Evolutionary conservation across 2,888 invertebrate species (phyloP), one percentile per base, ranked within the genome.

Genomic region (Antheraea yamamai): DNA sequence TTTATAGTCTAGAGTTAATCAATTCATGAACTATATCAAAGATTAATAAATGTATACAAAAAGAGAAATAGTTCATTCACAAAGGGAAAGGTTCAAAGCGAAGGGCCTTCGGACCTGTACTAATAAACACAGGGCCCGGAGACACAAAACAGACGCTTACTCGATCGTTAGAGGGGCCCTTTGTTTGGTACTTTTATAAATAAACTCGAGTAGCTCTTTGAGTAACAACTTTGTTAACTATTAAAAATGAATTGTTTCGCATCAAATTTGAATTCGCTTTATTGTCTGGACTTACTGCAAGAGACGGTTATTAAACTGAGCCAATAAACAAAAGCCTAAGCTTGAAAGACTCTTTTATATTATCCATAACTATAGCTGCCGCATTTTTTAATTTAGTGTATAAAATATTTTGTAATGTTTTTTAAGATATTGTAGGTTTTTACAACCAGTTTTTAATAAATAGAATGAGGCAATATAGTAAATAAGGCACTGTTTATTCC

Each of bases 91-190:
- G 81, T 82, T 76, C 81, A 81, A 83, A 84, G 83, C 83, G 85
- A 87, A 88, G 88, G 89, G 85, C 86, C 85, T 87, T 84, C 79
- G 85, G 89, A 91, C 92, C 85, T 86, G 84, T 83, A 89, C 86
- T 83, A 91, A 93, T 91, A 94, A 94, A 94, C 94, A 94, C 80
- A 79, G 81, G 87, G 82, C 84, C 81, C 80, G 79, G 78, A 82
- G 94, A 94, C 88, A 92, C 87, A 91, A 91, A 92, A 87, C 94
- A 94, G 94, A 94, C 90, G 90, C 76, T 76, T 55, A 84, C 74
- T 18, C 82, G 81, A 83, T 79, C 81, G 80, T 81, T 81, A 84
- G 86, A 87, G 86, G 84, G 86, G 83, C 86, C 47, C 88, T 92
- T 92, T 93, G 94, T 93, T 91, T 89, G 81, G 82, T 79, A 78